Base-by-base conservation (phyloP, 1,140 invertebrate species). In the Pantala flavescens region DNA sequence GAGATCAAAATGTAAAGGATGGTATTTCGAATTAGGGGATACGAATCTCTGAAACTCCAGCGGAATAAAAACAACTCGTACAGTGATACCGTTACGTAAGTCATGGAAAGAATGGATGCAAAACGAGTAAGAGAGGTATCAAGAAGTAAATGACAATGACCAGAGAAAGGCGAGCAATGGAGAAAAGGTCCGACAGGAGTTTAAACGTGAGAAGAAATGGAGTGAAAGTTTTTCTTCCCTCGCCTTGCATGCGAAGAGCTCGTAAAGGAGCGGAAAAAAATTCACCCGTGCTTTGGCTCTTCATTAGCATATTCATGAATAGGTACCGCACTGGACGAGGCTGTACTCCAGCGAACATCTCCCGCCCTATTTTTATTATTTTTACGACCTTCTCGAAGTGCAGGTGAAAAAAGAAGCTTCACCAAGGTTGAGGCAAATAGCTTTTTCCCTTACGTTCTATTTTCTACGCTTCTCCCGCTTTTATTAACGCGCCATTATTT, bases 221-320 rank as follows among this genome's bases (percentile, higher is more conserved):
- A 63, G 49, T 63, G 49, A 63, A 63, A 63, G 49, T 63, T 21
- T 63, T 19, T 63, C n/a, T 63, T 21, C 49, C n/a, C 49, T 63
- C 49, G 16, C n/a, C 49, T 63, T 63, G 49, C 49, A 63, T 63
- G n/a, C 49, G 49, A 63, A 63, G 49, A 19, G n/a, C n/a, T 21
- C 49, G 49, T 63, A 63, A 63, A 36, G 28, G 28, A 36, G 28
- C 28, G 3, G 9, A 36, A 36, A 36, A 36, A 63, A 63, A 63
- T 63, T 16, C 49, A 5, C n/a, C n/a, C 49, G 49, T 7, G 49
- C 49, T 63, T 63, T 19, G 49, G 16, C n/a, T 21, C 49, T 63
- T 63, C 16, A 63, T 63, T 63, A 63, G n/a, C 49, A 63, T 63
- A 63, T 63, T 63, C 49, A 63, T 63, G 49, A 63, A 63, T 63